Percentiles rank a stretch among this genome's conserved stretches.
These are phyloP conservation scores for Percopsis transmontana DNA, from an alignment of 2,113 vertebrate species.

Conservation along the genomic window DNA sequence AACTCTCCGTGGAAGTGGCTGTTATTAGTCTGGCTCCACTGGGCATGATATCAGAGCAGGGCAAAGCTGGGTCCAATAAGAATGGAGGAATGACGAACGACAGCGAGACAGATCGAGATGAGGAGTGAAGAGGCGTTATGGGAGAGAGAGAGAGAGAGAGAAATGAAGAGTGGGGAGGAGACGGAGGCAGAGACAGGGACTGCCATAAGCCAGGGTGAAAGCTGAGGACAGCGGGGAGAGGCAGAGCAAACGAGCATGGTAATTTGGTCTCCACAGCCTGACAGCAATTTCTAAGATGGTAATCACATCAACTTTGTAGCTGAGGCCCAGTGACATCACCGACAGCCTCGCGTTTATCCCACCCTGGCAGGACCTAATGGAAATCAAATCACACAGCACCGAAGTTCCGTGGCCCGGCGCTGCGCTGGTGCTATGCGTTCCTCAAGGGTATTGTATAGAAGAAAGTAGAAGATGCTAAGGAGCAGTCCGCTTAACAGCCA, in stretches of 20 bases:
- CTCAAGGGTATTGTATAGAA: neutral
- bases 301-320: conserved; percentile 61
- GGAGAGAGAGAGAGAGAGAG: conserved; percentile 4
- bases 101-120: conserved; percentile 1
- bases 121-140: neutral
- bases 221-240: conserved; percentile 10
- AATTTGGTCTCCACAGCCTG: conserved; percentile 49
- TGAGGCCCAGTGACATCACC: conserved; percentile 60
- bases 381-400: conserved; percentile 41
- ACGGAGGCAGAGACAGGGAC: neutral
- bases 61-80: conserved; percentile 42
- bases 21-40: conserved; percentile 71
- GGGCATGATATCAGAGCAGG: conserved; percentile 62
- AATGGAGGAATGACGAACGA: conserved; percentile 25
- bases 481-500: too few relatives aligned
- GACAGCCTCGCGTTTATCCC: conserved; percentile 44
- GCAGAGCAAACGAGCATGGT: conserved; percentile 22
- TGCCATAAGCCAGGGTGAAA: conserved; percentile 1
- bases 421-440: conserved; percentile 11
- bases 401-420: conserved; percentile 17
- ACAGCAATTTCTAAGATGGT: conserved; percentile 62
- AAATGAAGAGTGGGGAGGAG: neutral
- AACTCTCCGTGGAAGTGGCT: conserved; percentile 61
- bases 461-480: neutral
- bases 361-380: conserved; percentile 47